These are phyloP conservation scores for Trematocara macrostoma DNA, from an alignment of 2,113 vertebrate species.

Conservation along the genomic window DNA sequence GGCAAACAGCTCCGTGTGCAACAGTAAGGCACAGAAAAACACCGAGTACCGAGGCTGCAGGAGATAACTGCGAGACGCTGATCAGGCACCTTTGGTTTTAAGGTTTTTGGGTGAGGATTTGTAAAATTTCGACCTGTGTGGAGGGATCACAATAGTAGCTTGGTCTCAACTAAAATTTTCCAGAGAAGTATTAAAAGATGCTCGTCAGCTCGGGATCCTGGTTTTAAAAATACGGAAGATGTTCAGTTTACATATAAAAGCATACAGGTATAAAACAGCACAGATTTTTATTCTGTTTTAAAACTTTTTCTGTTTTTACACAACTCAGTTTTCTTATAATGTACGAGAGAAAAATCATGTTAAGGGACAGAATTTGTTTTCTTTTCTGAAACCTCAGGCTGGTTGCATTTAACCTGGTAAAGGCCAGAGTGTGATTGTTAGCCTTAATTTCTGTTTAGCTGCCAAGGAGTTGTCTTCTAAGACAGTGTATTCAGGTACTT, in stretches of 20 bases:
- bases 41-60: constrained; percentile 21
- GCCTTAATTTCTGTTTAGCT: background rate
- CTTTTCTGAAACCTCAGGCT: background rate
- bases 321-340: background rate
- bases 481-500: constrained; percentile 91
- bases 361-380: background rate
- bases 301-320: background rate
- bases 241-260: background rate
- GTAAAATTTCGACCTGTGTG: background rate
- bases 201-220: background rate
- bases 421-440: constrained; percentile 9
- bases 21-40: constrained; percentile 28
- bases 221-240: background rate
- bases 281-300: background rate
- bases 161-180: background rate
- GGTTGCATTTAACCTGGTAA: background rate
- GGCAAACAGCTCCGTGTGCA: constrained; percentile 17
- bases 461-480: constrained; percentile 44
- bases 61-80: constrained; percentile 11
- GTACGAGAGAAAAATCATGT: background rate
- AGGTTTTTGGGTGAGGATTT: constrained; percentile 17
- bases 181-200: background rate
- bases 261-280: background rate
- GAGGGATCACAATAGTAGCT: background rate
- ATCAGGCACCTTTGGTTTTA: constrained; percentile 69